Evolutionary conservation across 2,888 invertebrate genomes (phyloP).

Genomic region (Mesochorus sp.): DNA sequence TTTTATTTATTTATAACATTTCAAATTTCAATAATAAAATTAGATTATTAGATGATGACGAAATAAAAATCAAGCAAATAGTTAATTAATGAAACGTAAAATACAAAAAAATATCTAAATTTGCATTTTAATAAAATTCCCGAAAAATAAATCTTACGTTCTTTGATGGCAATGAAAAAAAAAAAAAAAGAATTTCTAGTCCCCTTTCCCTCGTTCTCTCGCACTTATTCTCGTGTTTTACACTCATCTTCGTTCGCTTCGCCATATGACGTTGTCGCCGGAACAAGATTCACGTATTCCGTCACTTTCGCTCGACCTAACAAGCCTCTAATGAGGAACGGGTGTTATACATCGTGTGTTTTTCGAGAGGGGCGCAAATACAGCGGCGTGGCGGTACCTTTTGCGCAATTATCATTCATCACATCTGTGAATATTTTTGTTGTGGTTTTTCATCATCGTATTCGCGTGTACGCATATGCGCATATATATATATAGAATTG

Average conservation of each 20-base stretch:
- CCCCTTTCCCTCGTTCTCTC: background rate
- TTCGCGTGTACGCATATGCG: background rate
- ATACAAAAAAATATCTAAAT: background rate
- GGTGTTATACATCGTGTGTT: conserved; percentile 76
- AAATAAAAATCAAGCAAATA: no score
- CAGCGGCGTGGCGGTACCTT: conserved; percentile 70
- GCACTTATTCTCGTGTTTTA: conserved; percentile 56
- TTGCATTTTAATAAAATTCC: background rate
- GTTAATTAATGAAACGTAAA: no score
- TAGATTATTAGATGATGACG: no score
- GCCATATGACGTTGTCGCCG: conserved; percentile 41
- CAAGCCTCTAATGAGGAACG: conserved; percentile 80
- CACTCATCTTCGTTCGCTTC: conserved; percentile 37
- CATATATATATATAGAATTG: background rate
- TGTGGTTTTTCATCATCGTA: conserved; percentile 55
- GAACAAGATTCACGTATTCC: conserved; percentile 71
- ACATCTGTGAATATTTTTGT: conserved; percentile 66
- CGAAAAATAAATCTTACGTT: background rate
- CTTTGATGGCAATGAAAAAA: background rate
- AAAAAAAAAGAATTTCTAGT: conserved; percentile 12
- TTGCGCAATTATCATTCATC: conserved; percentile 78
- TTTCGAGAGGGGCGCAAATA: background rate
- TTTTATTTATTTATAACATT: no score
- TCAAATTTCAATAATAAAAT: no score
- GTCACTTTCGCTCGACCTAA: conserved; percentile 74